These are phyloP conservation scores for Micoletzkya japonica DNA, from an alignment of 2,888 invertebrate genomes.

Conservation along the genomic window DNA sequence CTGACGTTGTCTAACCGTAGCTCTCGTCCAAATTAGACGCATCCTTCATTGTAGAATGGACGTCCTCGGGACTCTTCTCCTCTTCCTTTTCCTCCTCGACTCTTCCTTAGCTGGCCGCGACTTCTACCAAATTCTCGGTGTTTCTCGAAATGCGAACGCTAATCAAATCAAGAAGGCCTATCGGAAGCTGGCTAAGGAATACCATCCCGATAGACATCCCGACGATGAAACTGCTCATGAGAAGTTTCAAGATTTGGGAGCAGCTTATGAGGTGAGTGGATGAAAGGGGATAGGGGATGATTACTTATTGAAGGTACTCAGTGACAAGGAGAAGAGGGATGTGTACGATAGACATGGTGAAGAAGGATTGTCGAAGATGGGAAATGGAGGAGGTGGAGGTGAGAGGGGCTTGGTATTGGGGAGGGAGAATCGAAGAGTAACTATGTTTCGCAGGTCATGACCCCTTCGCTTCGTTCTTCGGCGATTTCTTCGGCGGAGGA, in stretches of 20 bases:
- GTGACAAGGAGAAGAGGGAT: conserved; percentile 88
- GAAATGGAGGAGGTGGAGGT: conserved; percentile 71
- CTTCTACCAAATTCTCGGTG: conserved; percentile 69
- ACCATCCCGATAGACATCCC: conserved; percentile 96
- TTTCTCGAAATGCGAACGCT: conserved; percentile 80
- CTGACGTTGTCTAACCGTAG: conserved; percentile 11
- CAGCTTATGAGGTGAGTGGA: conserved; percentile 60
- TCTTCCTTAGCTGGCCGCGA: conserved; percentile 52
- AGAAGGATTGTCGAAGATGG: conserved; percentile 92
- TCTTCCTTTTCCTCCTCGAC: conserved; percentile 30
- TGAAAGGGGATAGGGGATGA: too few species aligned
- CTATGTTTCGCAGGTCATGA: conserved; percentile 69
- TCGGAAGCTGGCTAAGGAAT: conserved; percentile 73
- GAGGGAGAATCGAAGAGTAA: too few species aligned
- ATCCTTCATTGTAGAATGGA: conserved; percentile 2
- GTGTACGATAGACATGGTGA: conserved; percentile 94
- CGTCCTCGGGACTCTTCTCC: conserved; percentile 10
- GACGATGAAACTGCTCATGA: conserved; percentile 88
- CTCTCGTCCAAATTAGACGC: neutral
- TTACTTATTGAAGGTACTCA: conserved; percentile 71
- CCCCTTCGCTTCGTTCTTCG: conserved; percentile 86
- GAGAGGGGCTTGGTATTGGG: too few species aligned
- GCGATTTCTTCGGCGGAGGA: conserved; percentile 76
- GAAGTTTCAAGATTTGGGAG: conserved; percentile 74
- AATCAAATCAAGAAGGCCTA: conserved; percentile 98